phyloP scores from a whole-genome alignment of 2,797 vertebrate genomes.

The Sparidentex hasta region DNA sequence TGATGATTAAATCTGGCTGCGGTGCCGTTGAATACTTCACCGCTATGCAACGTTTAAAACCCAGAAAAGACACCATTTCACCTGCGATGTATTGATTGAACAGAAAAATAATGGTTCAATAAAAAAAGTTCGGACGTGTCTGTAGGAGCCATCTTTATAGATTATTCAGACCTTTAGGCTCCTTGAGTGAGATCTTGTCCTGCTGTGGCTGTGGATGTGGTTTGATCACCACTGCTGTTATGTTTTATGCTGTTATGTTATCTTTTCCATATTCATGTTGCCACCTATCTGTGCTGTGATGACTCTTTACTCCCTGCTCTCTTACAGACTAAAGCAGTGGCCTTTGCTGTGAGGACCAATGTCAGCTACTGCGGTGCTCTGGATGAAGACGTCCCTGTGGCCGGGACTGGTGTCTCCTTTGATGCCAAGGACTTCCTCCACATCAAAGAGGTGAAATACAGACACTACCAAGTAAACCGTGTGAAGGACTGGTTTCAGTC shows the following conservation, averaged over 20 bases:
- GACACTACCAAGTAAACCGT: neutral
- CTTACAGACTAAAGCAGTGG: conserved; percentile 93
- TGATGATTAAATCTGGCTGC: neutral
- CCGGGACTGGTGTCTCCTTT: conserved; percentile 95
- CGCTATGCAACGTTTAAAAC: neutral
- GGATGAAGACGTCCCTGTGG: conserved; percentile 96
- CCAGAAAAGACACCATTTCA: neutral
- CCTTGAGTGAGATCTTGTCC: neutral
- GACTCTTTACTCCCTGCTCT: neutral
- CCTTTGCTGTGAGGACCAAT: conserved; percentile 97
- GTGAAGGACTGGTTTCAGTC: neutral
- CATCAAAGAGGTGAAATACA: conserved; percentile 94
- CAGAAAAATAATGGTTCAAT: too few relatives aligned
- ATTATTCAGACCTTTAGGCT: neutral
- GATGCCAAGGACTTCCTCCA: conserved; percentile 99
- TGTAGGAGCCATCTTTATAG: neutral
- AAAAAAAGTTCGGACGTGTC: neutral
- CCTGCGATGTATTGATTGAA: neutral
- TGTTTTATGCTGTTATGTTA: too few relatives aligned
- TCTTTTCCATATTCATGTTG: neutral
- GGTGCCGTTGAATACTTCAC: neutral
- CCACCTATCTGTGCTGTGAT: neutral
- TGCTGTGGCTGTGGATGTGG: conserved; percentile 3
- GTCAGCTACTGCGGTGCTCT: conserved; percentile 97
- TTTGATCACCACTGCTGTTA: conserved; percentile 8